These are phyloP conservation scores for Acleris sparsana DNA, from an alignment of 2,888 invertebrate species.

Conservation along the genomic window DNA sequence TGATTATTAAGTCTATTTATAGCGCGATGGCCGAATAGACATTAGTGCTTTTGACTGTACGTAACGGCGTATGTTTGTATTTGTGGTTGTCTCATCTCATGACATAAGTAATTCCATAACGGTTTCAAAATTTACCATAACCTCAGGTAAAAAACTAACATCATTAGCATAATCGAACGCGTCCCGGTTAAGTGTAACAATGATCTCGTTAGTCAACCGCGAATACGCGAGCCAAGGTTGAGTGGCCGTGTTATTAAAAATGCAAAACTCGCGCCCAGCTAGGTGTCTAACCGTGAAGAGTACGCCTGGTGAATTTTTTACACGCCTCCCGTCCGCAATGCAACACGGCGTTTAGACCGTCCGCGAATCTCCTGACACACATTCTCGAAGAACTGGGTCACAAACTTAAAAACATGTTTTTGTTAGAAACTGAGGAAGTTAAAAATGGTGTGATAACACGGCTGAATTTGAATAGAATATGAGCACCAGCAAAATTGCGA, in stretches of 20 bases:
- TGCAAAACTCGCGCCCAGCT: slow-evolving; percentile 47
- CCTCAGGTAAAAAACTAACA: slow-evolving; percentile 23
- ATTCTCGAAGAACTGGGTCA: slow-evolving; percentile 28
- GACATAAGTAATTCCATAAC: slow-evolving; percentile 13
- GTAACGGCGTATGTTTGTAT: no score
- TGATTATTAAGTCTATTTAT: no score
- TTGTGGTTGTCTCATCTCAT: background rate
- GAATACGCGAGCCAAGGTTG: slow-evolving; percentile 54
- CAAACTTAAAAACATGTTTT: slow-evolving; percentile 15
- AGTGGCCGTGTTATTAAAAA: slow-evolving; percentile 47
- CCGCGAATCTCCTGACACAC: slow-evolving; percentile 29
- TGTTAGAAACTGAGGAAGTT: background rate
- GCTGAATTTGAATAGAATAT: background rate
- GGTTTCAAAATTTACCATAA: slow-evolving; percentile 40
- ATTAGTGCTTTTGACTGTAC: no score
- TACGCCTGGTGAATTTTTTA: slow-evolving; percentile 49
- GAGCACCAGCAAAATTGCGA: background rate
- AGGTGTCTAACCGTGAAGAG: slow-evolving; percentile 51
- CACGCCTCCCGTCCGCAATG: slow-evolving; percentile 40
- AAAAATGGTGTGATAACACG: background rate
- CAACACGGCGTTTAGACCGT: slow-evolving; percentile 32
- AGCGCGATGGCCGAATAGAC: no score
- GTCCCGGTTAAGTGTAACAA: slow-evolving; percentile 44
- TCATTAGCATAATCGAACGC: slow-evolving; percentile 43
- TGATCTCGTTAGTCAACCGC: slow-evolving; percentile 53